Base-by-base conservation (phyloP, 2,888 invertebrate genomes). In the Glaucopsyche alexis region DNA sequence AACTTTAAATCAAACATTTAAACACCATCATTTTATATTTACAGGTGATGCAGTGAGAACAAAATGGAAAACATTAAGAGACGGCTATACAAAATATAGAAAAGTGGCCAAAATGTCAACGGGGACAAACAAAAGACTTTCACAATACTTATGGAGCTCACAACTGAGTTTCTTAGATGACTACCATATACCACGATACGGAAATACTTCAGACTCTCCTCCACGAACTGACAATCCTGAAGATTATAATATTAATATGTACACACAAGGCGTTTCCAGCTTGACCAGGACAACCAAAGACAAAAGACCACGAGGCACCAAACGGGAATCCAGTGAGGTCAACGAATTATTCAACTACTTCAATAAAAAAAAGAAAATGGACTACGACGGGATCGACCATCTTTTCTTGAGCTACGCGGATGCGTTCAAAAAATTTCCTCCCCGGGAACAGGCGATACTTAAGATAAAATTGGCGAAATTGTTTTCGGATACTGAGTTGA, bases 21-120 rank as follows among this genome's bases (percentile, higher is more conserved):
- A 16, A 9, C 52, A 55, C 52, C 16, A 16, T 71, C 29, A n/a
- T 55, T 14, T 11, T 40, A 29, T 75, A 72, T 7, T 76, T 79
- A 7, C 77, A 84, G 84, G 77, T 77, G 80, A 82, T 8, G 72
- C 80, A 55, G 80, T 80, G 52, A 81, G 76, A 77, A 79, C 78
- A 8, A 83, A 83, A 79, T 84, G 84, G 83, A 83, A 83, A 74
- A 82, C 80, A 0, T 77, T 84, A 40, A 79, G 81, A 78, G 84
- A 84, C 67, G 80, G 81, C 19, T 83, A 82, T 73, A 82, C 81
- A 7, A 83, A 82, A 66, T 81, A 80, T 72, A 83, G 80, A 77
- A 83, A 81, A 60, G 76, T 76, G 64, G 50, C 78, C 42, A 76
- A 78, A 74, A 72, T 74, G 14, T 73, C 77, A 7, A 75, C 75